Evolutionary conservation across 2,888 invertebrate genomes (phyloP), one percentile per base, ranked within the genome.

Genomic region (Eucriotettix oculatus): DNA sequence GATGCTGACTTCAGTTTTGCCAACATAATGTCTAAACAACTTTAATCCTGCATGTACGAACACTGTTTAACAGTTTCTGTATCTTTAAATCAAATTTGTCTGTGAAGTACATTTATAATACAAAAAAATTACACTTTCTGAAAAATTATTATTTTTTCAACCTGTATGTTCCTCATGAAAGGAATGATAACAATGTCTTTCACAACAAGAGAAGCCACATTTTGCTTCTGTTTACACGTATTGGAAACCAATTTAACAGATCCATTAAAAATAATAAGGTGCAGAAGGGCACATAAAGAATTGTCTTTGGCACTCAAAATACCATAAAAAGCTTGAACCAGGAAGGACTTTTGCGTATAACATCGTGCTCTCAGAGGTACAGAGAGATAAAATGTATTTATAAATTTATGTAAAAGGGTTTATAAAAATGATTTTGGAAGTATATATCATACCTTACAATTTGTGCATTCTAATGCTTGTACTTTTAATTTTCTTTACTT

Each of bases 241-340:
- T 12, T 29, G 29, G 29, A 29, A 29, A 29, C 7, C 29, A 29
- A 29, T 29, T 29, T 29, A 29, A 29, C 29, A 29, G 29, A 29
- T 29, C 29, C 29, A 29, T 29, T 48, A 48, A 48, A 48, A 48
- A 48, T 48, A n/a, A 29, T n/a, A 48, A 14, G 9, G 48, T 58
- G 54, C 53, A 57, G 53, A 57, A 54, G 54, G 58, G 58, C 56
- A 60, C 52, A 60, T 57, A 58, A 62, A 60, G 58, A 61, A 63
- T 63, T 60, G 61, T 63, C 63, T 63, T 63, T 63, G 63, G 63
- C 63, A 63, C 63, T 63, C 58, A 60, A 61, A 63, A 61, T 63
- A 61, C 61, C 61, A 63, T 59, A 59, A 57, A 63, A 63, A 61
- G 63, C 61, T 59, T 57, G 53, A 59, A 56, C 56, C 55, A 63